Conservation (phyloP, 1,140 invertebrate genomes). For the Cecropterus lyciades region DNA sequence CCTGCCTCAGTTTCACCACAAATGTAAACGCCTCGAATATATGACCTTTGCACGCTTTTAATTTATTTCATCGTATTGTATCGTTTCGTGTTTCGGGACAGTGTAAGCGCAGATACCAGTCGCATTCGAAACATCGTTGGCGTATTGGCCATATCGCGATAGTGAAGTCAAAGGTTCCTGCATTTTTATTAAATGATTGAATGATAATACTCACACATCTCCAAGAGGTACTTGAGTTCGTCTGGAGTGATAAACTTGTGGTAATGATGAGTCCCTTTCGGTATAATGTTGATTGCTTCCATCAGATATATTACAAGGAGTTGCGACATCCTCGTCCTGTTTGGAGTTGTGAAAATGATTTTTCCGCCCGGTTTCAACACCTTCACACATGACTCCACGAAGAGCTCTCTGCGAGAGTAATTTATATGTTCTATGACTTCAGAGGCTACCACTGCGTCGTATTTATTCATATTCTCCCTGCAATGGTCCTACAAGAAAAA, state of each 20-base stretch:
- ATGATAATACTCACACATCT: conserved; percentile 68
- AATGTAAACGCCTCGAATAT: too few species aligned
- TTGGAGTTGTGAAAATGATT: conserved; percentile 96
- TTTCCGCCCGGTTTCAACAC: conserved; percentile 93
- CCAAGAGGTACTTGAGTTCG: conserved; percentile 86
- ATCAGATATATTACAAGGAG: conserved; percentile 89
- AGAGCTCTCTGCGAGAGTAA: conserved; percentile 86
- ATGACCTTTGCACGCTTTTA: too few species aligned
- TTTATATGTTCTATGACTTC: conserved; percentile 97
- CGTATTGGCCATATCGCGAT: too few species aligned
- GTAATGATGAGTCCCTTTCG: conserved; percentile 95
- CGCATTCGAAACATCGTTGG: too few species aligned
- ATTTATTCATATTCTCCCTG: conserved; percentile 79
- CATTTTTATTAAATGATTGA: too few species aligned
- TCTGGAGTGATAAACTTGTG: conserved; percentile 94
- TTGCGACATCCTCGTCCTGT: conserved; percentile 91
- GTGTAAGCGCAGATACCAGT: too few species aligned
- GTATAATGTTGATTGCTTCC: conserved; percentile 91
- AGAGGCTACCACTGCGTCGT: conserved; percentile 94
- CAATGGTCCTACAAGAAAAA: conserved; percentile 84
- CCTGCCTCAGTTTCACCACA: too few species aligned
- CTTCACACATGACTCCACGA: conserved; percentile 90
- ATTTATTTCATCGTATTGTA: too few species aligned
- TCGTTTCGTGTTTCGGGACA: too few species aligned
- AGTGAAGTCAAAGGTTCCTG: too few species aligned